Percentiles rank a stretch among this genome's conserved stretches.
Conservation (phyloP, 2,888 invertebrate species). For the Agrotis segetum region DNA sequence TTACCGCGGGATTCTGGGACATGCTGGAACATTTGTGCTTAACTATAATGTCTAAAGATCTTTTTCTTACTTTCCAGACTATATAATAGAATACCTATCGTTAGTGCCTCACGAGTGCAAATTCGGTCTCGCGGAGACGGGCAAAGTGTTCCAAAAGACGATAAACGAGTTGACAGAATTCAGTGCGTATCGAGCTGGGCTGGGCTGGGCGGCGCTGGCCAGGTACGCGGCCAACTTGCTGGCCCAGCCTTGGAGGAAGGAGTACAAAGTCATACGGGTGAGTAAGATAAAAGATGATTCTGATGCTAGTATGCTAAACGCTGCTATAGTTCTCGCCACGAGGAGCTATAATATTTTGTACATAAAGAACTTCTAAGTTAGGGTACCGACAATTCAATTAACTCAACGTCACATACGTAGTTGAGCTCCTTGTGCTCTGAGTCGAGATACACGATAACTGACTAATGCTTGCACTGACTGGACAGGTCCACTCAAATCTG, state of each 20-base stretch:
- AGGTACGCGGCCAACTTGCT: conserved; percentile 96
- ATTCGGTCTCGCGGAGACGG: conserved; percentile 94
- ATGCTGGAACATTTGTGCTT: not conserved
- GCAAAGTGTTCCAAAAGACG: conserved; percentile 94
- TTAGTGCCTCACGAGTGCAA: conserved; percentile 95
- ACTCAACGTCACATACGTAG: too few relatives aligned
- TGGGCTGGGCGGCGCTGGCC: conserved; percentile 96
- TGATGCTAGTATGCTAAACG: too few relatives aligned
- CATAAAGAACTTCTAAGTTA: too few relatives aligned
- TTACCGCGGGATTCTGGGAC: not conserved
- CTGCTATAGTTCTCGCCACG: too few relatives aligned
- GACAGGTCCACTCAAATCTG: too few relatives aligned
- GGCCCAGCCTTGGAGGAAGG: conserved; percentile 97
- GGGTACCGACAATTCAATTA: too few relatives aligned
- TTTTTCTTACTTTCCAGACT: conserved; percentile 88
- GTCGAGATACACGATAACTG: too few relatives aligned
- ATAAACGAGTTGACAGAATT: conserved; percentile 93
- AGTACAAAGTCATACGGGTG: conserved; percentile 95
- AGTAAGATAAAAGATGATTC: conserved; percentile 51
- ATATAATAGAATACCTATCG: conserved; percentile 94
- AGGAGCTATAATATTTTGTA: too few relatives aligned
- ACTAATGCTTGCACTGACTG: too few relatives aligned
- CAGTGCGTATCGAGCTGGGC: conserved; percentile 95
- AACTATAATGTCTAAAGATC: not conserved
- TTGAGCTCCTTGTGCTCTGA: too few relatives aligned